A percentile compares a stretch with the other conserved stretches of the same genome.
phyloP scores from a whole-genome alignment of 2,797 vertebrate genomes.

The Pipistrellus pygmaeus region DNA sequence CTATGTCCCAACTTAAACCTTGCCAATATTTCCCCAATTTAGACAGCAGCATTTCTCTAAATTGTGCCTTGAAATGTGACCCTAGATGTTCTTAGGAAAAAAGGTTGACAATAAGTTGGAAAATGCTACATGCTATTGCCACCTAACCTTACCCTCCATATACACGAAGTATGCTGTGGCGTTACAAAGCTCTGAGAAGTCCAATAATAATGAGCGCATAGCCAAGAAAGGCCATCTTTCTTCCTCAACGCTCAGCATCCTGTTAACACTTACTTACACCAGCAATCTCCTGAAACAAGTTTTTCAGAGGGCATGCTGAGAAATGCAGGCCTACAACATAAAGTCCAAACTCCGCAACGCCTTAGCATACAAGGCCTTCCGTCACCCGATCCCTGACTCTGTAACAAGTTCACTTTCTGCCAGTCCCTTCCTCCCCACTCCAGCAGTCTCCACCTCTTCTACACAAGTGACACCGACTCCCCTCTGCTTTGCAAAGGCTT shows the following conservation, averaged over 20 bases:
- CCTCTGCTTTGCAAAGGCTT: background rate
- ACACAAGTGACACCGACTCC: background rate
- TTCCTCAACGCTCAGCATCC: background rate
- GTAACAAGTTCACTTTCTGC: background rate
- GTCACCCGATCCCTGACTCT: background rate
- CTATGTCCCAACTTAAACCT: slow-evolving; percentile 1
- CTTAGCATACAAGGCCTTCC: background rate
- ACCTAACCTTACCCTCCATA: background rate
- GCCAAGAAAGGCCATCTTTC: background rate
- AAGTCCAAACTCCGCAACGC: background rate
- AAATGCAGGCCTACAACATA: slow-evolving; percentile 22
- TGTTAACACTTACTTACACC: background rate
- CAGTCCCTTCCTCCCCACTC: background rate
- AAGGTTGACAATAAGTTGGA: background rate
- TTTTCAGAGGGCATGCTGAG: background rate
- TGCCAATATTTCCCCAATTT: background rate
- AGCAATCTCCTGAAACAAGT: background rate
- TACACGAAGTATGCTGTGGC: background rate
- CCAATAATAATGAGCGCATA: background rate
- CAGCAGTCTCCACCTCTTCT: background rate
- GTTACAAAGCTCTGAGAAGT: background rate
- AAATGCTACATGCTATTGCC: background rate
- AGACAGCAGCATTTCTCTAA: background rate
- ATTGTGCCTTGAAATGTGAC: background rate
- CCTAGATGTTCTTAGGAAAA: background rate